These are phyloP conservation scores for Norana najaformis DNA, from an alignment of 2,888 invertebrate genomes.

Conservation along the genomic window DNA sequence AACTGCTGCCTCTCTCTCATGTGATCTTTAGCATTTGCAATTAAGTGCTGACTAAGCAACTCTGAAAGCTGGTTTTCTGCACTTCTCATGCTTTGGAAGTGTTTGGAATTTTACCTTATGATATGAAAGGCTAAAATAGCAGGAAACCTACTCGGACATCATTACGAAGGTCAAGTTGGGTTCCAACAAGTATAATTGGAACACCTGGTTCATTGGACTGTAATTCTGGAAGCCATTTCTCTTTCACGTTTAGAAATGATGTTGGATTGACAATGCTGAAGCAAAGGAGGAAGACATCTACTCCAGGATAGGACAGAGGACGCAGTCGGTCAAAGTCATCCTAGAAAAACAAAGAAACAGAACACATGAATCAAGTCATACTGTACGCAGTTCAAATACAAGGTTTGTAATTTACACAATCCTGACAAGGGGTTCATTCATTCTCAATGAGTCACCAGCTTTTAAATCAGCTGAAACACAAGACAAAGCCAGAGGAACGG, in stretches of 20 bases:
- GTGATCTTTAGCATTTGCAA: neutral
- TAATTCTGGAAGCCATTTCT: slow-evolving; percentile 85
- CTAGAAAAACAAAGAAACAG: slow-evolving; percentile 64
- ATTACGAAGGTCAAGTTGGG: slow-evolving; percentile 66
- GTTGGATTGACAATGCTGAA: slow-evolving; percentile 86
- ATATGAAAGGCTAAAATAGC: neutral
- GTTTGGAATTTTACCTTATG: neutral
- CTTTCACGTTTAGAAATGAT: slow-evolving; percentile 81
- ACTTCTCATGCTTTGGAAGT: too few relatives aligned
- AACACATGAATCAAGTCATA: neutral
- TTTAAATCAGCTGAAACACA: too few relatives aligned
- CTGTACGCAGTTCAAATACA: neutral
- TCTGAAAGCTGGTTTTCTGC: neutral
- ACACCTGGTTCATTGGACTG: slow-evolving; percentile 58
- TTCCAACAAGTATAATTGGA: slow-evolving; percentile 73
- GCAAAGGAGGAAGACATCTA: slow-evolving; percentile 89
- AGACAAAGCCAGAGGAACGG: too few relatives aligned
- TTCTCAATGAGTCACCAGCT: neutral
- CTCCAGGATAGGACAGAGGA: slow-evolving; percentile 87
- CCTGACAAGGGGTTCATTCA: too few relatives aligned
- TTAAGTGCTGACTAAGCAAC: neutral
- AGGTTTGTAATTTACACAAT: neutral
- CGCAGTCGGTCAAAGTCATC: slow-evolving; percentile 87
- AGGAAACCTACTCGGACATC: slow-evolving; percentile 59
- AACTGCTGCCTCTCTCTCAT: neutral